Evolutionary conservation across 2,113 vertebrate genomes (phyloP), one percentile per base, ranked within the genome.

Genomic region (Girardinichthys multiradiatus): DNA sequence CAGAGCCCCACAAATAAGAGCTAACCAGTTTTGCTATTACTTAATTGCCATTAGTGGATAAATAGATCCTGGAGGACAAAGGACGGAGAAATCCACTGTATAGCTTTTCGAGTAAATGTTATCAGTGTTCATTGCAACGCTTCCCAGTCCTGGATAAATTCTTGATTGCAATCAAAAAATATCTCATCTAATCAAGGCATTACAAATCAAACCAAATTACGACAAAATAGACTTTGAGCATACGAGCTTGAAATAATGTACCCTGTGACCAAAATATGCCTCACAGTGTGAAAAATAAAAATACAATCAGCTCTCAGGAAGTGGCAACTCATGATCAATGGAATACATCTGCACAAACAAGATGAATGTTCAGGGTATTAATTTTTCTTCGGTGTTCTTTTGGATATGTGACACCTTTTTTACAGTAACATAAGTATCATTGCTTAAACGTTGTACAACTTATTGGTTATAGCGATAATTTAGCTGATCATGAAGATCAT

Each of bases 11-110:
- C 29, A 73, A 70, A 75, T 59, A 64, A 66, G 72, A 64, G 51
- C 61, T 62, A 79, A 3, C 69, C 60, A 7, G 11, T 74, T 68
- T 58, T 57, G 54, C 57, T 66, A 67, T 76, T 33, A 45, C 65
- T 81, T 79, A 80, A 66, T 74, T 83, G n/a, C 39, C 60, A 73
- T 71, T 81, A 77, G 66, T 54, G 67, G 59, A 81, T 80, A 72
- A 83, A 76, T 64, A 42, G 63, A 85, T 71, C 67, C 45, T 59
- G 5, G 62, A 71, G 39, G 33, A 80, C 21, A 33, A 0, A 1
- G 72, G 74, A 33, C 11, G 68, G 33, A 13, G 72, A 72, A 82
- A 68, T 15, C 61, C 37, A 64, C 62, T 2, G 27, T 29, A 11
- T 26, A 59, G 33, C 57, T 63, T 62, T 82, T 79, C 54, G 77